These are phyloP conservation scores for Cinclus mexicanus DNA, from an alignment of 2,113 vertebrate species.

Conservation along the genomic window DNA sequence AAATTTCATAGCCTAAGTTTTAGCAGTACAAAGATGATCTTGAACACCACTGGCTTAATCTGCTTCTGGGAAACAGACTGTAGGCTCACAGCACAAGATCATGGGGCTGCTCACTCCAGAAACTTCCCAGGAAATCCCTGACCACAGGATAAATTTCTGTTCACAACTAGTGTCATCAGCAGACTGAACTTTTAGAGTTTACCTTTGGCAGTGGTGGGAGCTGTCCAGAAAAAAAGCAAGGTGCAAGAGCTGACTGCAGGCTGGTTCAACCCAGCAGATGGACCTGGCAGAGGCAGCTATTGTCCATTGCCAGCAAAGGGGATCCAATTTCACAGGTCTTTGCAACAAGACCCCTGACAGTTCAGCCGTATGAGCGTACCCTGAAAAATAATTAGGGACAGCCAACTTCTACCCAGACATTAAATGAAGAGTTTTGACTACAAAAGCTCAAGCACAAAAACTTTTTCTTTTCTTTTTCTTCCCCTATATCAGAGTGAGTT, in stretches of 20 bases:
- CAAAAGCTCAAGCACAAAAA: background rate
- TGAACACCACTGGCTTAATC: background rate
- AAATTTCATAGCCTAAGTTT: background rate
- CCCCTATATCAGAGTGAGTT: background rate
- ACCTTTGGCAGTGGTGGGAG: background rate
- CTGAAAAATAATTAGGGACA: background rate
- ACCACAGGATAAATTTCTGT: background rate
- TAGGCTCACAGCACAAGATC: background rate
- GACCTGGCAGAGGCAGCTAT: background rate
- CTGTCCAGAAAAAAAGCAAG: background rate
- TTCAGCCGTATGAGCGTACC: background rate
- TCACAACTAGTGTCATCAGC: background rate
- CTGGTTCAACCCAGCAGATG: background rate
- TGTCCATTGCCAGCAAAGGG: background rate
- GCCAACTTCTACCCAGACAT: background rate
- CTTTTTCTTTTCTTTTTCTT: fast-evolving
- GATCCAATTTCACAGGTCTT: background rate
- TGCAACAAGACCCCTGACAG: background rate
- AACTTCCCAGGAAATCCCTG: background rate
- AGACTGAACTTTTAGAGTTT: background rate
- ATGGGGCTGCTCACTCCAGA: background rate
- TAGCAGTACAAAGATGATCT: background rate
- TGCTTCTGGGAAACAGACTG: background rate
- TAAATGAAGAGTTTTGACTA: background rate
- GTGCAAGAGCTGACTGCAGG: background rate